Evolutionary conservation across 2,888 invertebrate genomes (phyloP), one percentile per base, ranked within the genome.

Genomic region (Xanthia togata): DNA sequence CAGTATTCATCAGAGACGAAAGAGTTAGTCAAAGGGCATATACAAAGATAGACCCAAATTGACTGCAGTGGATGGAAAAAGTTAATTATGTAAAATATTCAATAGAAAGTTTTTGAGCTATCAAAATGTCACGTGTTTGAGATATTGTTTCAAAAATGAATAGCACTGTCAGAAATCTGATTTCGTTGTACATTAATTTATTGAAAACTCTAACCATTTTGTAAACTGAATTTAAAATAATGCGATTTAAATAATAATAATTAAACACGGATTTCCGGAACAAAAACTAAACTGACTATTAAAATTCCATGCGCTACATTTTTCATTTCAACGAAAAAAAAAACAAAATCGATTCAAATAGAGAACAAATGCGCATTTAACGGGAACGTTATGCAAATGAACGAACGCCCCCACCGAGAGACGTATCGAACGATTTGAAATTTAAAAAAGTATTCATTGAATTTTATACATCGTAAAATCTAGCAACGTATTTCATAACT

Each of bases 391-490:
- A 87, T 84, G 84, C 74, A 87, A 87, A 86, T 87, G 64, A 78
- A 78, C 71, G 65, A 78, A 77, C 53, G 79, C 82, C 73, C 68
- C 74, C 57, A 81, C 65, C 79, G 11, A 41, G 38, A 3, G 74
- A 83, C 84, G 87, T 85, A 87, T 87, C 79, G 85, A 87, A 88
- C 81, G 83, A 87, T 89, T 90, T 89, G 72, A 88, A 89, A 86
- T 89, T 89, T 89, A 76, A 86, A 89, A 89, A 90, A 88, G 86
- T 83, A 88, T 90, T 88, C 82, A 82, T 86, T 86, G 81, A 88
- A 88, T 89, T 90, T 83, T 82, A 87, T 89, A 86, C 83, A 70
- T 83, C 76, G 84, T 79, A 76, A 85, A 86, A 83, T 86, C 79
- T 71, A 81, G 79, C 68, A 57, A 75, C 79, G 83, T 70, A 86